Percentiles rank a stretch among this genome's conserved stretches.
Evolutionary conservation across 2,888 invertebrate genomes (phyloP).

Genomic region (Seira ritae): DNA sequence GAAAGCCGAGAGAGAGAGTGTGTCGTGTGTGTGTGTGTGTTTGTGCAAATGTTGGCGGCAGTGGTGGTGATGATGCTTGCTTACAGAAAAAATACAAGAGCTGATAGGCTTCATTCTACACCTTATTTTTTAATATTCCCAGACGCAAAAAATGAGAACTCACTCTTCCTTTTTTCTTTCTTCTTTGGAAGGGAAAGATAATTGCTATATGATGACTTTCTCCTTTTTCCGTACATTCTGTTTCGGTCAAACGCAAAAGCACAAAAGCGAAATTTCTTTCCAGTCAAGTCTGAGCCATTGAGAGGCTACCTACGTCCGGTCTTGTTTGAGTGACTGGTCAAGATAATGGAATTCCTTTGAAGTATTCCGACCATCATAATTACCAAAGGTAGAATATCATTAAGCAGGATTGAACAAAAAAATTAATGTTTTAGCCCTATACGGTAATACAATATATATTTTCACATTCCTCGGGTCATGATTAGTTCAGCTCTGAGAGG

Average conservation of each 20-base stretch:
- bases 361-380: neutral
- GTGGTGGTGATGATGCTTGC: neutral
- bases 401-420: neutral
- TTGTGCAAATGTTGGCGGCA: no score
- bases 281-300: neutral
- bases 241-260: neutral
- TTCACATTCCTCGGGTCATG: neutral
- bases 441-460: neutral
- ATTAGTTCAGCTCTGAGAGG: neutral
- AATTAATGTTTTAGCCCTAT: no score
- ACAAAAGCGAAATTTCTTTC: neutral
- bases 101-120: neutral
- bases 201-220: neutral
- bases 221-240: neutral
- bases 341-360: neutral
- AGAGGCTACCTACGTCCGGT: neutral
- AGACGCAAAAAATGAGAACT: neutral
- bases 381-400: neutral
- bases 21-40: neutral
- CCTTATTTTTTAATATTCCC: conserved; percentile 4
- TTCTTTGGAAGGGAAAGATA: neutral
- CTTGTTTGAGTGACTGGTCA: neutral
- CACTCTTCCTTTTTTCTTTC: no score
- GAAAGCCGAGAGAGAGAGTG: neutral
- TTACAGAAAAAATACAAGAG: neutral